Percentiles rank a stretch among this genome's conserved stretches.
These are phyloP conservation scores for Drosophila aff. DNA, from an alignment of 1,140 invertebrate species.

Conservation along the genomic window DNA sequence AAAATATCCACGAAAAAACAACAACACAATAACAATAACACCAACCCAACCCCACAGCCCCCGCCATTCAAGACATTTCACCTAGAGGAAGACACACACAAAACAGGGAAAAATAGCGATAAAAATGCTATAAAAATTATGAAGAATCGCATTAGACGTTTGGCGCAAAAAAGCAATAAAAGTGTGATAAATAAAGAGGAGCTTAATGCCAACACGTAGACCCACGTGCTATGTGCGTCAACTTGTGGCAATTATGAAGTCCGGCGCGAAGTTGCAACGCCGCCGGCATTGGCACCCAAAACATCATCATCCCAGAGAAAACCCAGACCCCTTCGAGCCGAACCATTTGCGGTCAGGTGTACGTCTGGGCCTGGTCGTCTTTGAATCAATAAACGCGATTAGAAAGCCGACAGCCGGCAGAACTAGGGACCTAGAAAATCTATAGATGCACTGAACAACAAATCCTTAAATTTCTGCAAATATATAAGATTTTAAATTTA, in stretches of 20 bases:
- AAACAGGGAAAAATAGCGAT: conserved; percentile 53
- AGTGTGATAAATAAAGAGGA: conserved; percentile 68
- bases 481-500: not conserved
- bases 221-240: conserved; percentile 77
- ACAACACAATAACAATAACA: conserved; percentile 39
- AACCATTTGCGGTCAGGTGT: conserved; percentile 53
- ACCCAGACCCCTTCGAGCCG: conserved; percentile 22
- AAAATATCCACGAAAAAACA: conserved; percentile 13
- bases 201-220: conserved; percentile 67
- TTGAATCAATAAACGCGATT: conserved; percentile 65
- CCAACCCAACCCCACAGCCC: conserved; percentile 3
- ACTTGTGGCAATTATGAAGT: conserved; percentile 78
- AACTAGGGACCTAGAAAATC: conserved; percentile 26
- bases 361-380: conserved; percentile 33
- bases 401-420: conserved; percentile 46
- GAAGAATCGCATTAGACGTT: conserved; percentile 47
- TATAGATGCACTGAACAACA: not conserved
- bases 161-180: conserved; percentile 60
- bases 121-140: conserved; percentile 61
- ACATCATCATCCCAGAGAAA: conserved; percentile 38
- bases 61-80: conserved; percentile 53
- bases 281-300: conserved; percentile 66
- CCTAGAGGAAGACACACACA: conserved; percentile 48
- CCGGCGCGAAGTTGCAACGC: conserved; percentile 60
- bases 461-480: too few species aligned